These are phyloP conservation scores for Batillaria attramentaria DNA, from an alignment of 1,140 invertebrate genomes.

Conservation along the genomic window DNA sequence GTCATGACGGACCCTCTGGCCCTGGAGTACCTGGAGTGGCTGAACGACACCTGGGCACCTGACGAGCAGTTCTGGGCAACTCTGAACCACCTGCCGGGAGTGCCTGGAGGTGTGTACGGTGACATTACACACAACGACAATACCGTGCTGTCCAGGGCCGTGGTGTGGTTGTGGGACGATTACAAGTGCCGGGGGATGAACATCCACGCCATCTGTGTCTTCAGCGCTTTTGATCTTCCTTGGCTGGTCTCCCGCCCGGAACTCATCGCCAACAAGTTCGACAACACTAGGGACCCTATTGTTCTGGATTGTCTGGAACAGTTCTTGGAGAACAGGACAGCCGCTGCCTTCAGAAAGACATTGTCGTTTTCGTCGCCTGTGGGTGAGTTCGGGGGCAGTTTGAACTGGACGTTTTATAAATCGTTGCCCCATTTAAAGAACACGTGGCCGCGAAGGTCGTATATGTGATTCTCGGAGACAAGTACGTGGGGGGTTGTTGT, in stretches of 20 bases:
- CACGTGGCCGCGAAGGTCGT: not conserved
- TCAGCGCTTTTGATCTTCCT: conserved; percentile 52
- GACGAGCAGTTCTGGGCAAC: conserved; percentile 59
- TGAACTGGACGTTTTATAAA: not conserved
- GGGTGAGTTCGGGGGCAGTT: not conserved
- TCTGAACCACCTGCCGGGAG: conserved; percentile 47
- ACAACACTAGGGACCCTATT: conserved; percentile 52
- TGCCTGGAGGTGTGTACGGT: conserved; percentile 49
- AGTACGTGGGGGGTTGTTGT: not conserved
- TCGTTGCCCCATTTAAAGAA: not conserved
- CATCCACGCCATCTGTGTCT: conserved; percentile 19
- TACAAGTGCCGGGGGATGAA: conserved; percentile 10
- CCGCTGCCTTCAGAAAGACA: not conserved
- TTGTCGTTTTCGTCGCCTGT: not conserved
- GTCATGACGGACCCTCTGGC: conserved; percentile 46
- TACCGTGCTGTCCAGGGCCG: conserved; percentile 29
- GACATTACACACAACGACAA: conserved; percentile 35
- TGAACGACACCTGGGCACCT: conserved; percentile 54
- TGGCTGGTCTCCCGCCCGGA: conserved; percentile 53
- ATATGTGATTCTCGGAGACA: not conserved
- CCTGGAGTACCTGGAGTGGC: conserved; percentile 45
- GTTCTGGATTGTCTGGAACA: conserved; percentile 64
- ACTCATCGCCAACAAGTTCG: conserved; percentile 68
- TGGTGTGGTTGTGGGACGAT: conserved; percentile 34
- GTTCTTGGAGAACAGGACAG: conserved; percentile 27